A percentile compares a stretch with the other conserved stretches of the same genome.
These are phyloP conservation scores for Leptodirus hochenwartii DNA, from an alignment of 2,888 invertebrate genomes.

Conservation along the genomic window DNA sequence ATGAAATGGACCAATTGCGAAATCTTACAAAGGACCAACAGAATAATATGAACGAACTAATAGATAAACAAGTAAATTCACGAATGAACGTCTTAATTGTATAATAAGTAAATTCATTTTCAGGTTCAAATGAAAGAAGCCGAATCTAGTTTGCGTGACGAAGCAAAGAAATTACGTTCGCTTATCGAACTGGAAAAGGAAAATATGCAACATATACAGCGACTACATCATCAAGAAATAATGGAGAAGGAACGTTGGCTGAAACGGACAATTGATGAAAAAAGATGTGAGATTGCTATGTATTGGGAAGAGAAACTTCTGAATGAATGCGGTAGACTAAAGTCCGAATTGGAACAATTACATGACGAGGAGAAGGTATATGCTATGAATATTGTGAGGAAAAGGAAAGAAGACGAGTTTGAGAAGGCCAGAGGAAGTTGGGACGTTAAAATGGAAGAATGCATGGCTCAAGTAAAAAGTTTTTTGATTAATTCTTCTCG, in stretches of 20 bases:
- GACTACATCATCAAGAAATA: slow-evolving; percentile 26
- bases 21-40: slow-evolving; percentile 41
- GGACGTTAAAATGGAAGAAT: slow-evolving; percentile 26
- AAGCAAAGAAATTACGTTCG: slow-evolving; percentile 27
- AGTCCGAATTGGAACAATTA: slow-evolving; percentile 38
- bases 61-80: too few species aligned
- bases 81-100: too few species aligned
- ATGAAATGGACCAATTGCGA: slow-evolving; percentile 35
- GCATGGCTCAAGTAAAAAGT: too few species aligned
- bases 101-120: too few species aligned
- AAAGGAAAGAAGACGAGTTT: slow-evolving; percentile 37
- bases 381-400: slow-evolving; percentile 35
- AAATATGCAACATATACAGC: slow-evolving; percentile 25
- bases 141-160: slow-evolving; percentile 35
- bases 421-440: slow-evolving; percentile 33
- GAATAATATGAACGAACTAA: slow-evolving; percentile 33
- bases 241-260: slow-evolving; percentile 26
- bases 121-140: slow-evolving; percentile 34
- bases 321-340: slow-evolving; percentile 41
- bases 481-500: too few species aligned
- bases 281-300: slow-evolving; percentile 34
- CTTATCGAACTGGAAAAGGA: slow-evolving; percentile 26
- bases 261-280: slow-evolving; percentile 25
- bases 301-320: slow-evolving; percentile 45
- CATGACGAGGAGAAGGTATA: slow-evolving; percentile 39